These are phyloP conservation scores for Seriola dumerili DNA, from an alignment of 2,113 vertebrate genomes.

Conservation along the genomic window DNA sequence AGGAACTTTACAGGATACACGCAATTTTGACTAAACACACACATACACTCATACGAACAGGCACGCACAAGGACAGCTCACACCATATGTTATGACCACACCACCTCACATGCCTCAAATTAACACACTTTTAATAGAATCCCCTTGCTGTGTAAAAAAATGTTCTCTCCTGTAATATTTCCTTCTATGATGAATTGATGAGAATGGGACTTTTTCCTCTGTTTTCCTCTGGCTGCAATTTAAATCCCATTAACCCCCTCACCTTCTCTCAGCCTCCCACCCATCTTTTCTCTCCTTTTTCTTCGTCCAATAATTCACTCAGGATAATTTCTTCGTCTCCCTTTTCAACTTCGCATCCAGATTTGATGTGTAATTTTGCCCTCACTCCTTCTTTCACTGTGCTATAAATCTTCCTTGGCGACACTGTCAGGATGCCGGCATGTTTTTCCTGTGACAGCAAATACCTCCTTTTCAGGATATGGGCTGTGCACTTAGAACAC, in stretches of 20 bases:
- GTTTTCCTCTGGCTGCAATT: slow-evolving; percentile 61
- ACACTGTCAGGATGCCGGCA: slow-evolving; percentile 55
- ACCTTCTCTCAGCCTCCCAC: slow-evolving; percentile 40
- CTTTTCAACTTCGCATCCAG: slow-evolving; percentile 38
- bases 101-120: slow-evolving; percentile 31
- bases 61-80: slow-evolving; percentile 20
- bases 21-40: slow-evolving; percentile 38
- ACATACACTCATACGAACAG: slow-evolving; percentile 14
- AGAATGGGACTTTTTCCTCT: slow-evolving; percentile 40
- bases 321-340: slow-evolving; percentile 36
- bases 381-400: slow-evolving; percentile 24
- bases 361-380: slow-evolving; percentile 36
- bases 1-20: slow-evolving; percentile 44
- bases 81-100: slow-evolving; percentile 14
- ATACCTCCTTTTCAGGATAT: slow-evolving; percentile 69
- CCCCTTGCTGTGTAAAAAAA: slow-evolving; percentile 1
- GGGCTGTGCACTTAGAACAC: slow-evolving; percentile 46
- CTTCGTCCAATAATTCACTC: slow-evolving; percentile 46
- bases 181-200: slow-evolving; percentile 47
- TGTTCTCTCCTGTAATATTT: slow-evolving; percentile 47
- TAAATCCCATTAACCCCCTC: slow-evolving; percentile 67
- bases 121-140: slow-evolving; percentile 40
- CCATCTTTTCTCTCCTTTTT: slow-evolving; percentile 27
- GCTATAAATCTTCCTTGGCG: slow-evolving; percentile 68
- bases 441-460: slow-evolving; percentile 71